Base-by-base conservation (phyloP, 2,888 invertebrate genomes). In the Conops quadrifasciatus region DNA sequence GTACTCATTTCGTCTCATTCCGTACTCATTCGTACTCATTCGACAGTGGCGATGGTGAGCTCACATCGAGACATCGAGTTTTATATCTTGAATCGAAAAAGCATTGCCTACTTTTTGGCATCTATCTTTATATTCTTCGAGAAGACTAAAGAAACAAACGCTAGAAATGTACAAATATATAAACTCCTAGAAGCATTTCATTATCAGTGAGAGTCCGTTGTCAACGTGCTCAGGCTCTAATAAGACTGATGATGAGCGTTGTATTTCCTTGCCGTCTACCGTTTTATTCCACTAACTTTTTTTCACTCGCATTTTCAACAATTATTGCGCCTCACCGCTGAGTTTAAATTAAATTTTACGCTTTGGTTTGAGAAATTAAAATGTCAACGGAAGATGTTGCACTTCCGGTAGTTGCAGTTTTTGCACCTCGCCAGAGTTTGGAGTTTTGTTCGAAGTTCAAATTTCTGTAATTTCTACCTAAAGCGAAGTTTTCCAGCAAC, bases 291-390 rank as follows among this genome's bases (percentile, higher is more conserved):
- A 21, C 62, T 36, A 9, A 2, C 15, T 26, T 16, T 67, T 67
- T 60, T 28, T 28, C 26, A 28, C 15, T 19, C 36, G 3, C 7
- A n/a, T 51, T n/a, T 30, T 66, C 15, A 45, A 43, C 24, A 16
- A 26, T 53, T 53, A 51, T 66, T 36, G 21, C 28, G 15, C n/a
- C 26, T 51, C 19, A 7, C n/a, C 26, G 24, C 36, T 58, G 60
- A 60, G 49, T 49, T 68, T 47, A 68, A 68, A 68, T 68, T 68
- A 68, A 60, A 68, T 68, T 68, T 60, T 49, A 68, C 51, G 60
- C 67, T 59, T 68, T 49, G 62, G 68, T 60, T 60, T 68, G 68
- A 68, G 68, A 62, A 62, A 68, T 68, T 68, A 68, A 68, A 68
- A 62, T 68, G 68, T 68, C 68, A 62, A 26, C 68, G 68, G 68